Percentiles rank a stretch among this genome's conserved stretches.
These are phyloP conservation scores for Morus bassanus DNA, from an alignment of 2,797 vertebrate genomes.

Conservation along the genomic window DNA sequence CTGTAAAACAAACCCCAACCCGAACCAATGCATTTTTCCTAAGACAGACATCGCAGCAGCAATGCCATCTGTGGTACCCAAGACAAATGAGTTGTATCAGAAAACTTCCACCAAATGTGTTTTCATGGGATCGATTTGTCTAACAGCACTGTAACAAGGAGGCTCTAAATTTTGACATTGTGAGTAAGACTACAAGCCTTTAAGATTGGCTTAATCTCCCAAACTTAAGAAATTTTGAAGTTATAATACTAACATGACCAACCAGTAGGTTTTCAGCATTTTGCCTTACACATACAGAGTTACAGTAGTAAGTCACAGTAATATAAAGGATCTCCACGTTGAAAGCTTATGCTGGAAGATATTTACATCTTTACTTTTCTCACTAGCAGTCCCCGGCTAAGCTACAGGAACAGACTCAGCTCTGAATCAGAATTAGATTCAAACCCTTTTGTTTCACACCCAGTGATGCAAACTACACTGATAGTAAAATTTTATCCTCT, in stretches of 20 bases:
- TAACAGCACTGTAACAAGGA: not conserved
- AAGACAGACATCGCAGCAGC: not conserved
- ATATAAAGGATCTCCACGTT: not conserved
- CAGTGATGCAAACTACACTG: rapidly evolving
- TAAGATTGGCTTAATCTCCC: not conserved
- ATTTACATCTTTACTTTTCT: not conserved
- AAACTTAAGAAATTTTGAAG: not conserved
- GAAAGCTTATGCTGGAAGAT: not conserved
- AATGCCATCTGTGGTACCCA: not conserved
- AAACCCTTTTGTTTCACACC: not conserved
- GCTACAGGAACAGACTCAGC: not conserved
- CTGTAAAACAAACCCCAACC: not conserved
- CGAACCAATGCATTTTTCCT: not conserved
- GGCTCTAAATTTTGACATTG: not conserved
- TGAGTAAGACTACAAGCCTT: not conserved
- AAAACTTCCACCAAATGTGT: not conserved
- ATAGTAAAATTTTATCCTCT: not conserved
- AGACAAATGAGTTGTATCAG: not conserved
- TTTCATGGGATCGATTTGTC: not conserved
- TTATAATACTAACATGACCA: not conserved
- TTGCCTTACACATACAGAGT: not conserved
- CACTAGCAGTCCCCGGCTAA: not conserved
- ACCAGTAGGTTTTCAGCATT: not conserved
- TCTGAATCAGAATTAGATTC: not conserved
- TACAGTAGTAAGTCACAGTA: not conserved